phyloP scores from a whole-genome alignment of 2,113 vertebrate species.

The Lathamus discolor region DNA sequence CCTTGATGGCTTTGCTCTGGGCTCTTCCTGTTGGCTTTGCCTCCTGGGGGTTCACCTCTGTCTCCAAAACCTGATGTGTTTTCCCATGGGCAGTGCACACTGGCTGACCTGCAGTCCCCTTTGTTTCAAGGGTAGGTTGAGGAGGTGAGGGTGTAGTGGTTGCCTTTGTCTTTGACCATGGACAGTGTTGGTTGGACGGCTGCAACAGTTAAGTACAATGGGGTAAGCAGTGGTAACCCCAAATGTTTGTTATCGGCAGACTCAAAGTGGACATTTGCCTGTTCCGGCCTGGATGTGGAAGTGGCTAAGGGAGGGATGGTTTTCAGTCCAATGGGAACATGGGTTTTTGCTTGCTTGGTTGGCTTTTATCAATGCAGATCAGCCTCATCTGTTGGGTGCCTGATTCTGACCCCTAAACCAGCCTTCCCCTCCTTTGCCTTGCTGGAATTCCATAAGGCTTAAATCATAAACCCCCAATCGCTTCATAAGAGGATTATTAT shows the following conservation, averaged over 20 bases:
- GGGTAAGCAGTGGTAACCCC: not conserved
- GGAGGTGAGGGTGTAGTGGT: not conserved
- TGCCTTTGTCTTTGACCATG: not conserved
- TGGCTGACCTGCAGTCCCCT: not conserved
- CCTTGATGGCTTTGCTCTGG: not conserved
- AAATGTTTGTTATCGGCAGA: not conserved
- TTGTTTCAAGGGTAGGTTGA: not conserved
- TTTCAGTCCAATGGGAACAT: not conserved
- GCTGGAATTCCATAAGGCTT: not conserved
- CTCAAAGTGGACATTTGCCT: not conserved
- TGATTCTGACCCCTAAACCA: not conserved
- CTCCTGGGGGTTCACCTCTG: not conserved
- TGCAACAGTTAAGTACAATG: not conserved
- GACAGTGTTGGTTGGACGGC: not conserved
- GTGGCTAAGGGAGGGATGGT: rapidly evolving
- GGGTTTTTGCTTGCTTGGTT: not conserved
- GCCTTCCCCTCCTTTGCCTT: not conserved
- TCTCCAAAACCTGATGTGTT: not conserved
- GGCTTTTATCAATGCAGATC: not conserved
- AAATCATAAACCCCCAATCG: rapidly evolving
- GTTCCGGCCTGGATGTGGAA: not conserved
- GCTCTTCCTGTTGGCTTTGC: not conserved
- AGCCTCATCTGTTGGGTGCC: too few relatives aligned
- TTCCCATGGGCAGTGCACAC: not conserved
- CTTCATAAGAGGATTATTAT: not conserved